Conservation (phyloP, 2,113 vertebrate species). For the Isurus oxyrinchus region DNA sequence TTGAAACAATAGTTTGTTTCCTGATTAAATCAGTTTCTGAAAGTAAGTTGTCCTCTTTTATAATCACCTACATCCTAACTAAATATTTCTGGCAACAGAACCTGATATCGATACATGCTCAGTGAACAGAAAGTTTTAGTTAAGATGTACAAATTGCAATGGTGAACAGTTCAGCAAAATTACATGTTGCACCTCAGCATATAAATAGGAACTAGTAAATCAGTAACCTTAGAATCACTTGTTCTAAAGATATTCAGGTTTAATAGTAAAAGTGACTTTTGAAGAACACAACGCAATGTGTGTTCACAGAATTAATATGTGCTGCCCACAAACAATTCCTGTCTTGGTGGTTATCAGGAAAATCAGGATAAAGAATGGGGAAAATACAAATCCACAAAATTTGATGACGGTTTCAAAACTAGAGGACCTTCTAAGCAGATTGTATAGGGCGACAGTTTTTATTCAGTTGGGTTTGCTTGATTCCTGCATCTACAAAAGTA, state of each 20-base stretch:
- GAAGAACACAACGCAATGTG: neutral
- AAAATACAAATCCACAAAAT: neutral
- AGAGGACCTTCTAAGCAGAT: neutral
- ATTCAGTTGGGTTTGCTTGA: neutral
- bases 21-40: slow-evolving; percentile 46
- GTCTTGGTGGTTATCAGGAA: neutral
- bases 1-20: slow-evolving; percentile 42
- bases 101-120: neutral
- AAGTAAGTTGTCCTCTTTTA: slow-evolving; percentile 43
- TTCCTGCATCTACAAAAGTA: neutral
- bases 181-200: neutral
- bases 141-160: neutral
- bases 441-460: neutral
- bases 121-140: neutral
- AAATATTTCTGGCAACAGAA: neutral
- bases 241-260: neutral
- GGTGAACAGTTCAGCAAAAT: neutral
- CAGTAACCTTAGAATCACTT: neutral
- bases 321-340: neutral
- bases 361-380: neutral
- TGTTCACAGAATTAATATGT: neutral
- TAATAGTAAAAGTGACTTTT: slow-evolving; percentile 16
- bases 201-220: neutral
- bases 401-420: neutral
- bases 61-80: neutral